These are phyloP conservation scores for Ancistrus triradiatus DNA, from an alignment of 2,113 vertebrate species.

Conservation along the genomic window DNA sequence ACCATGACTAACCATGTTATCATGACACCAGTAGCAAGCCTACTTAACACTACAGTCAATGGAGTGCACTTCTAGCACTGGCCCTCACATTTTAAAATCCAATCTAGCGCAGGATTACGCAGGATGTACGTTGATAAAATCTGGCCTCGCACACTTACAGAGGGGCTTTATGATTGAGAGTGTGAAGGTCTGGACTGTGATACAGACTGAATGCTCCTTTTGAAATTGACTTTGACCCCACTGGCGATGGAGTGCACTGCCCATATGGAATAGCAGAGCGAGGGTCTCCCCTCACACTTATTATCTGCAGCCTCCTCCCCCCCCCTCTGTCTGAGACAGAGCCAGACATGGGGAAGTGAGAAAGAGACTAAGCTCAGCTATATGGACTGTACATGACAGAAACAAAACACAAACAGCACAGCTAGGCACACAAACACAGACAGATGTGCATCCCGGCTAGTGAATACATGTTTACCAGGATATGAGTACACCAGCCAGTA, in stretches of 20 bases:
- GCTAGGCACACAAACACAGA: too few relatives aligned
- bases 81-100: constrained; percentile 33
- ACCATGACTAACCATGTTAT: too few relatives aligned
- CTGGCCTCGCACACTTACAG: constrained; percentile 34
- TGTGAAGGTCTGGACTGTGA: constrained; percentile 46
- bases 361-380: background rate
- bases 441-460: background rate
- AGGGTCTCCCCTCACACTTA: constrained; percentile 26
- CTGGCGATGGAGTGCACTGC: constrained; percentile 37
- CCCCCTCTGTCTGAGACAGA: background rate
- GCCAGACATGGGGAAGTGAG: background rate
- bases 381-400: background rate
- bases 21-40: background rate
- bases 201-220: constrained; percentile 43
- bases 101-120: constrained; percentile 33
- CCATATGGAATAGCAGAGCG: constrained; percentile 29
- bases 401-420: constrained; percentile 2
- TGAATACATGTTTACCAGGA: too few relatives aligned
- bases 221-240: constrained; percentile 51
- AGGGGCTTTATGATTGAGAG: constrained; percentile 45
- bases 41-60: constrained; percentile 11
- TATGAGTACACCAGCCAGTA: too few relatives aligned
- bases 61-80: constrained; percentile 1
- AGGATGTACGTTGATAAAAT: constrained; percentile 44
- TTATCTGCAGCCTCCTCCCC: constrained; percentile 35